Percentiles rank a stretch among this genome's conserved stretches.
Evolutionary conservation across 2,888 invertebrate species (phyloP).

Genomic region (Oeneis ivallda): DNA sequence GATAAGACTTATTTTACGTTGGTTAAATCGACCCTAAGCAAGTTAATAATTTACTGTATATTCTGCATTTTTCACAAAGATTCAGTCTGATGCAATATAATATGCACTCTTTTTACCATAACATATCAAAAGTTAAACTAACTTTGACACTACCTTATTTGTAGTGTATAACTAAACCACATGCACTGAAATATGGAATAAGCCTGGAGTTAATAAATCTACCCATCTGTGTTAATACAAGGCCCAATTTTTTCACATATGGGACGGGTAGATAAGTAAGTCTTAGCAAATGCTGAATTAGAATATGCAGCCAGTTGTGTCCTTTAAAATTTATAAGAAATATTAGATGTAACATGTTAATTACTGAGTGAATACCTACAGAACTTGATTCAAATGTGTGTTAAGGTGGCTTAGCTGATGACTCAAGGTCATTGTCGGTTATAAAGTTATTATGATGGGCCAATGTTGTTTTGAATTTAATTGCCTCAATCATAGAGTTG

Average conservation of each 20-base stretch:
- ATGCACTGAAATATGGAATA: not conserved
- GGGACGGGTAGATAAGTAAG: not conserved
- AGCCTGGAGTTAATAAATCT: not conserved
- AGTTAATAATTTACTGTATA: too few species aligned
- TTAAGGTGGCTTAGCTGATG: constrained; percentile 59
- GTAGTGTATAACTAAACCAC: too few species aligned
- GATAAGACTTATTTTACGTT: too few species aligned
- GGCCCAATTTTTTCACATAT: not conserved
- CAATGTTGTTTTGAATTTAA: constrained; percentile 46
- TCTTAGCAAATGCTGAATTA: not conserved
- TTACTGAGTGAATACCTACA: constrained; percentile 37
- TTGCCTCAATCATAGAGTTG: constrained; percentile 50
- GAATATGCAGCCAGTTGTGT: not conserved
- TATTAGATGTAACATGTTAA: constrained; percentile 38
- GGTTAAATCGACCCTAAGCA: too few species aligned
- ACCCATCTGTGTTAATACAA: not conserved
- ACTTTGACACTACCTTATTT: too few species aligned
- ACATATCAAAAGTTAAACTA: too few species aligned
- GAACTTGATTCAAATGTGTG: constrained; percentile 44
- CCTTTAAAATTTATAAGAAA: constrained; percentile 24
- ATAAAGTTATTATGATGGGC: constrained; percentile 28
- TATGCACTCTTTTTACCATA: too few species aligned
- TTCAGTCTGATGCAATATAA: too few species aligned
- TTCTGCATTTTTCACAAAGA: too few species aligned
- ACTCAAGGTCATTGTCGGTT: constrained; percentile 65